These are phyloP conservation scores for Nycticorax nycticorax DNA, from an alignment of 2,113 vertebrate genomes.

Conservation along the genomic window DNA sequence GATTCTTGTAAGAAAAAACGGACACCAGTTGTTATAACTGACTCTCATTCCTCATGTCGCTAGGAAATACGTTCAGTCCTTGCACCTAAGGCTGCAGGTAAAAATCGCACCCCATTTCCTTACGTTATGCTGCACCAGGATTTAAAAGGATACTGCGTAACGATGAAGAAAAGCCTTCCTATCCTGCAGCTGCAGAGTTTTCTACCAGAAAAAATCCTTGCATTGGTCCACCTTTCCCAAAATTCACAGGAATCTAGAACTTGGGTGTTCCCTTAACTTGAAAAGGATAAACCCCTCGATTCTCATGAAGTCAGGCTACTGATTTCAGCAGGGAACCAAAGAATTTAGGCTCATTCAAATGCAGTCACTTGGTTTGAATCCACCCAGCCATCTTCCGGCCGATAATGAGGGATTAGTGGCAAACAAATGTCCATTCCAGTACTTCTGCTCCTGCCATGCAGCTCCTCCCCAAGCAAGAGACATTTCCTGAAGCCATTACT, in stretches of 20 bases:
- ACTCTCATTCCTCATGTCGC: background rate
- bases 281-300: background rate
- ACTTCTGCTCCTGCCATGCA: background rate
- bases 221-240: background rate
- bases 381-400: background rate
- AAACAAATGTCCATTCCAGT: background rate
- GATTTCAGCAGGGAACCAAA: background rate
- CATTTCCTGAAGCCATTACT: background rate
- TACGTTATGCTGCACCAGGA: background rate
- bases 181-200: background rate
- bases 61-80: background rate
- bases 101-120: background rate
- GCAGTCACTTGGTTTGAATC: background rate
- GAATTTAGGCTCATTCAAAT: background rate
- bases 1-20: background rate
- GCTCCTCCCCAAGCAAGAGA: background rate
- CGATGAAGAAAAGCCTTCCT: background rate
- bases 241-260: background rate
- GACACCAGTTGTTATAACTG: too few species aligned
- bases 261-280: background rate
- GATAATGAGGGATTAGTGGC: background rate
- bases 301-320: background rate
- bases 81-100: background rate
- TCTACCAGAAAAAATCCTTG: background rate
- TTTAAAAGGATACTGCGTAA: background rate